These are phyloP conservation scores for Leucoma salicis DNA, from an alignment of 2,888 invertebrate species.

Conservation along the genomic window DNA sequence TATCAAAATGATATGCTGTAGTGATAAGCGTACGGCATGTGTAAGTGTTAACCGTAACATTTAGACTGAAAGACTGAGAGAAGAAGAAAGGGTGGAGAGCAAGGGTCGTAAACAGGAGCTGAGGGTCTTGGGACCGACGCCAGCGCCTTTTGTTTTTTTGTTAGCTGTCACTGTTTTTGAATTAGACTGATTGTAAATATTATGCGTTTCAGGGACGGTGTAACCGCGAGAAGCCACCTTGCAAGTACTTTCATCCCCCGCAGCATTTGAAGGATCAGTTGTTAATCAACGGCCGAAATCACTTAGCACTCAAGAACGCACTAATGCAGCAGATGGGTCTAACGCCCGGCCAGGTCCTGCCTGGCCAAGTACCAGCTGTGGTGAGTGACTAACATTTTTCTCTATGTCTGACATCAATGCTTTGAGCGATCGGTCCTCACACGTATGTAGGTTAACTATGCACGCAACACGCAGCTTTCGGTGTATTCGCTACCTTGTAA, in stretches of 20 bases:
- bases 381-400: conserved; percentile 82
- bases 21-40: no score
- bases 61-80: no score
- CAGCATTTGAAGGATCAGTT: conserved; percentile 99
- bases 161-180: no score
- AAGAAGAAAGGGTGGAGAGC: no score
- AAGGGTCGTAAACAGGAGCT: no score
- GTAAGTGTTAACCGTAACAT: no score
- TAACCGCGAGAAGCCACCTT: conserved; percentile 99
- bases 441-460: conserved; percentile 54
- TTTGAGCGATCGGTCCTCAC: conserved; percentile 75
- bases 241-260: conserved; percentile 99
- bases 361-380: conserved; percentile 96
- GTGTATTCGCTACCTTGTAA: conserved; percentile 67
- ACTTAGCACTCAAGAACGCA: conserved; percentile 99
- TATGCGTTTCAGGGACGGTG: conserved; percentile 95
- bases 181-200: conserved; percentile 11
- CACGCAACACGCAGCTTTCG: conserved; percentile 78
- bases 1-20: no score
- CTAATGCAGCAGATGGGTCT: conserved; percentile 98
- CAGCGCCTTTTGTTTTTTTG: not conserved
- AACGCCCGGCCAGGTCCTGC: conserved; percentile 94
- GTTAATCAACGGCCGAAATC: conserved; percentile 99
- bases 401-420: conserved; percentile 36
- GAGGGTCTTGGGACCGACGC: no score